Evolutionary conservation across 1,140 invertebrate species (phyloP).

Genomic region (Plectrocnemia conspersa): DNA sequence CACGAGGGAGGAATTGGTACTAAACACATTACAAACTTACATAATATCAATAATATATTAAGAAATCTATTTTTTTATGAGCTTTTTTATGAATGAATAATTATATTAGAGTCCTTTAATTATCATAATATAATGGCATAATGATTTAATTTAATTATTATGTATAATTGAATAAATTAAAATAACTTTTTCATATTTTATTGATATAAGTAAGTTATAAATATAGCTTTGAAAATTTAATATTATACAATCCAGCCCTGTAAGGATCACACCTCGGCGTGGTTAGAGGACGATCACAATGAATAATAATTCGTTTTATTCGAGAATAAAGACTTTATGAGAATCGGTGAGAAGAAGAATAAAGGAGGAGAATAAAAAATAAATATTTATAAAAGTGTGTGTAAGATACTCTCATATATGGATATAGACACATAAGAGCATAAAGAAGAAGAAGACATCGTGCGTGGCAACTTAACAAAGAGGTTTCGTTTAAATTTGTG

Average conservation of each 20-base stretch:
- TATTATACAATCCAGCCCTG: conserved; percentile 6
- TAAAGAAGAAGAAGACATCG: conserved; percentile 24
- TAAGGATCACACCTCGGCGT: conserved; percentile 16
- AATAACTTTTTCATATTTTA: no score
- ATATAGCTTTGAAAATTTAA: background rate
- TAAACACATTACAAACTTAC: no score
- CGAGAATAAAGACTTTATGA: conserved; percentile 16
- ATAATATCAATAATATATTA: no score
- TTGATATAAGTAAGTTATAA: background rate
- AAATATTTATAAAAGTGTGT: conserved; percentile 16
- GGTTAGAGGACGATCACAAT: conserved; percentile 22
- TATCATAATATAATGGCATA: no score
- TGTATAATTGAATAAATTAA: no score
- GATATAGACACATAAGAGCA: no score
- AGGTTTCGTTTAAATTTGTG: conserved; percentile 28
- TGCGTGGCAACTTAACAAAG: conserved; percentile 31
- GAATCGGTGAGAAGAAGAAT: conserved; percentile 10
- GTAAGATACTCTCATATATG: no score
- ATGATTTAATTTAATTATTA: no score
- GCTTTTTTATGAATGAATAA: no score
- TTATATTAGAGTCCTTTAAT: no score
- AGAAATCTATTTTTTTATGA: no score
- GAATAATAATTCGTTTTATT: conserved; percentile 26
- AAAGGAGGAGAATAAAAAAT: conserved; percentile 17
- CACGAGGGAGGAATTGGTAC: no score